Evolutionary conservation across 2,797 vertebrate genomes (phyloP).

Genomic region (Spondyliosoma cantharus): DNA sequence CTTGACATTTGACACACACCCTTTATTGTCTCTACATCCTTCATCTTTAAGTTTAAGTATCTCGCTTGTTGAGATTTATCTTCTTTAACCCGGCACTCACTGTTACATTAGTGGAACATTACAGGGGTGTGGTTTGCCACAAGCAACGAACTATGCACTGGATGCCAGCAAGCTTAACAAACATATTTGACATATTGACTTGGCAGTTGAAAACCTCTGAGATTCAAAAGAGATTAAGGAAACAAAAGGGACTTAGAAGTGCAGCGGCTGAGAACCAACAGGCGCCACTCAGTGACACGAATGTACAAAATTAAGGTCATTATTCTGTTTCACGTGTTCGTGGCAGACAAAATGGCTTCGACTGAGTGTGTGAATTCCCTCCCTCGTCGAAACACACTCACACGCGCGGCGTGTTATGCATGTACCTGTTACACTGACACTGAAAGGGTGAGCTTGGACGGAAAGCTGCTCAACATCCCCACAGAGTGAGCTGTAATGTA

Average conservation of each 20-base stretch:
- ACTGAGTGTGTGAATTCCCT: slow-evolving; percentile 15
- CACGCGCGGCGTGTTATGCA: slow-evolving; percentile 22
- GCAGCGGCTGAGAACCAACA: slow-evolving; percentile 3
- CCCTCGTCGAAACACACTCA: slow-evolving; percentile 21
- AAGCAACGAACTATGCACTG: background rate
- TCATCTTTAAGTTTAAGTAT: slow-evolving; percentile 1
- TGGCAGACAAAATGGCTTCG: slow-evolving; percentile 5
- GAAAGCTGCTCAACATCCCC: slow-evolving; percentile 9
- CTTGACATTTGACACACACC: background rate
- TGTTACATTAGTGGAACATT: background rate
- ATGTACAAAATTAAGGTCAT: slow-evolving; percentile 5
- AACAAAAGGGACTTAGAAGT: background rate
- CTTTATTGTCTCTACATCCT: background rate
- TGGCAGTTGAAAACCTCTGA: background rate
- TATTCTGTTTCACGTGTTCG: slow-evolving; percentile 11
- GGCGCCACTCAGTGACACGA: background rate
- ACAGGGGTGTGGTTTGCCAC: slow-evolving; percentile 1
- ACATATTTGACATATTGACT: background rate
- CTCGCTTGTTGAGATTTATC: background rate
- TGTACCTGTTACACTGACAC: slow-evolving; percentile 36
- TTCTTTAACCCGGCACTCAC: background rate
- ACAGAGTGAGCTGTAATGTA: slow-evolving; percentile 44
- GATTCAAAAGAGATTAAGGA: slow-evolving; percentile 13
- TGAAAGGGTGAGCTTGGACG: slow-evolving; percentile 3
- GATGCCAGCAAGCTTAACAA: slow-evolving; percentile 10